Percentiles rank a stretch among this genome's conserved stretches.
These are phyloP conservation scores for Hylaeus volcanicus DNA, from an alignment of 1,140 invertebrate species.

Conservation along the genomic window DNA sequence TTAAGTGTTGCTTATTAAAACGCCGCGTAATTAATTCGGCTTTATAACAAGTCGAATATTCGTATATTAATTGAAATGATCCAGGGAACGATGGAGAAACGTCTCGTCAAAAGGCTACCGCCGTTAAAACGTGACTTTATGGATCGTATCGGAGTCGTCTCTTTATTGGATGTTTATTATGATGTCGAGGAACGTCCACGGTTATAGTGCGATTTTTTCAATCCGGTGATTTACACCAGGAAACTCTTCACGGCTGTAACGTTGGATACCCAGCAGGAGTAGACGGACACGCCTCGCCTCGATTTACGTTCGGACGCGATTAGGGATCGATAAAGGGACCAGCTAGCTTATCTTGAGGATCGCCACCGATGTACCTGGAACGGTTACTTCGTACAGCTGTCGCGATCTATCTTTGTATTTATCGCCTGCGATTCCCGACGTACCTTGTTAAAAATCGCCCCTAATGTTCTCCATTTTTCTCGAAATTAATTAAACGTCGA, in stretches of 20 bases:
- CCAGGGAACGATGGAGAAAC: not conserved
- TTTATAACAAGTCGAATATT: not conserved
- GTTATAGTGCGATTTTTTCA: constrained; percentile 16
- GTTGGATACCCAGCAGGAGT: constrained; percentile 17
- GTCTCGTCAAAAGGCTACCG: not conserved
- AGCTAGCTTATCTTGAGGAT: constrained; percentile 20
- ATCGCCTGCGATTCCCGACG: constrained; percentile 10
- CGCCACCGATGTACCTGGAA: not conserved
- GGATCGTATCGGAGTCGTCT: not conserved
- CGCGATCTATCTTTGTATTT: constrained; percentile 9
- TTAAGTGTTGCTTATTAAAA: not conserved
- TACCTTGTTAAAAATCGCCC: not conserved
- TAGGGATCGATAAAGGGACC: constrained; percentile 27
- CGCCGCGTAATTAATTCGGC: not conserved
- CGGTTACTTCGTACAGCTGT: not conserved
- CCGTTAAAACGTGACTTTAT: constrained; percentile 39
- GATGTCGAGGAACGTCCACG: not conserved
- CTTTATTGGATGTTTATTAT: constrained; percentile 21
- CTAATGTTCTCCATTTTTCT: not conserved
- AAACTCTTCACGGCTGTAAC: constrained; percentile 34
- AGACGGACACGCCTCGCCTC: constrained; percentile 27
- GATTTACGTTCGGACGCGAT: constrained; percentile 37
- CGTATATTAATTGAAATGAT: not conserved
- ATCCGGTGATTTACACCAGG: constrained; percentile 47
- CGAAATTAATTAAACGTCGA: not conserved